A percentile compares a stretch with the other conserved stretches of the same genome.
Conservation (phyloP, 2,888 invertebrate species). For the Pyrrhia umbra region DNA sequence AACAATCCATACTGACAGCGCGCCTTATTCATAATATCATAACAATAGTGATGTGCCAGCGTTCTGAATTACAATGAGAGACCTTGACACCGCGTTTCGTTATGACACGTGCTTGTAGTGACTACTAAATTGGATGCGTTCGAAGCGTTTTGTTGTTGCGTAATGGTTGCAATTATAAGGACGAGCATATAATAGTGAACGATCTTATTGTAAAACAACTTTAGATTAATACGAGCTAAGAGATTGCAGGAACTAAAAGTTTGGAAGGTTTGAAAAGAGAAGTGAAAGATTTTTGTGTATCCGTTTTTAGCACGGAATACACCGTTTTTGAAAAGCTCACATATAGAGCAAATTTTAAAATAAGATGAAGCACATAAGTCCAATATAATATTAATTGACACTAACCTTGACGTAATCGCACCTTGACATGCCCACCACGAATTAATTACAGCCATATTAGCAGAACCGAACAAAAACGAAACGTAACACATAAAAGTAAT, state of each 20-base stretch:
- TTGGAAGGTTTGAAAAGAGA: background rate
- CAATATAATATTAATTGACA: background rate
- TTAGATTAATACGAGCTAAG: no score
- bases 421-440: conserved; percentile 30
- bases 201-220: background rate
- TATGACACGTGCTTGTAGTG: conserved; percentile 44
- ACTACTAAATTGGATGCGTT: conserved; percentile 10
- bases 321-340: no score
- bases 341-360: background rate
- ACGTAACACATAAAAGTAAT: conserved; percentile 45
- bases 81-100: conserved; percentile 57
- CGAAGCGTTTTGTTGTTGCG: conserved; percentile 16
- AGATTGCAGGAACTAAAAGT: no score
- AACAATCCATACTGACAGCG: conserved; percentile 21
- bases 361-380: conserved; percentile 17
- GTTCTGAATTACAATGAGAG: conserved; percentile 43
- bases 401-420: conserved; percentile 9
- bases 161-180: background rate
- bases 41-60: conserved; percentile 48
- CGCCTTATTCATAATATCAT: conserved; percentile 38
- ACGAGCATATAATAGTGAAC: background rate
- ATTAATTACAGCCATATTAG: conserved; percentile 37
- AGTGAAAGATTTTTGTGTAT: no score
- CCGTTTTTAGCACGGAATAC: no score
- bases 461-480: conserved; percentile 22